Conservation (phyloP, 2,113 vertebrate genomes). For the Dicerorhinus sumatrensis region DNA sequence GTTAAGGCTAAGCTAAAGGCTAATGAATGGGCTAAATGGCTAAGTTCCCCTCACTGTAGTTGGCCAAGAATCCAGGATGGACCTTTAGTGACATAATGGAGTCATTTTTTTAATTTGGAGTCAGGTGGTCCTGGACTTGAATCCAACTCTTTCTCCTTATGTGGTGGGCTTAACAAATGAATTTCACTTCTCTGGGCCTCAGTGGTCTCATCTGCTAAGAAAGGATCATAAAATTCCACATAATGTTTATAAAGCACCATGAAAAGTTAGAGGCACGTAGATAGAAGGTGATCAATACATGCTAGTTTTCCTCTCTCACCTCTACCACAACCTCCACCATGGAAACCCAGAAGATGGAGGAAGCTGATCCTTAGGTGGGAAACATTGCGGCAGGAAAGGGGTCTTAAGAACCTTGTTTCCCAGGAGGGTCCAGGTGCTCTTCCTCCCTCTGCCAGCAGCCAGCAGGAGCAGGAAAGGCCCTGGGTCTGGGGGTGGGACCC, state of each 20-base stretch:
- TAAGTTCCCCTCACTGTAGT: not conserved
- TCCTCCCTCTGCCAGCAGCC: not conserved
- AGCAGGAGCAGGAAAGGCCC: not conserved
- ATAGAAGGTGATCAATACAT: not conserved
- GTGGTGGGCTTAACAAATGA: not conserved
- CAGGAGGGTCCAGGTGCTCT: not conserved
- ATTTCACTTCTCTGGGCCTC: not conserved
- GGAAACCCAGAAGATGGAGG: not conserved
- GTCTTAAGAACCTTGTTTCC: not conserved
- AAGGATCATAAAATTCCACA: not conserved
- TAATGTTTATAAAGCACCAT: not conserved
- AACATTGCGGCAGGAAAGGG: not conserved
- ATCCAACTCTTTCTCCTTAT: not conserved
- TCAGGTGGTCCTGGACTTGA: not conserved
- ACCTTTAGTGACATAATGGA: not conserved
- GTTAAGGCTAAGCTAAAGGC: not conserved
- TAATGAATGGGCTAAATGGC: not conserved
- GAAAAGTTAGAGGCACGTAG: not conserved
- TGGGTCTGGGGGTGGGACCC: no score
- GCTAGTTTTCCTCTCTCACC: not conserved
- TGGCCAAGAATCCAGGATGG: not conserved
- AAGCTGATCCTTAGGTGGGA: not conserved
- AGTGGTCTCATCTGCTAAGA: not conserved
- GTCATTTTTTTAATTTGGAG: not conserved
- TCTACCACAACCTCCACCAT: not conserved